phyloP scores from a whole-genome alignment of 2,113 vertebrate genomes.

The Psittacus erithacus region DNA sequence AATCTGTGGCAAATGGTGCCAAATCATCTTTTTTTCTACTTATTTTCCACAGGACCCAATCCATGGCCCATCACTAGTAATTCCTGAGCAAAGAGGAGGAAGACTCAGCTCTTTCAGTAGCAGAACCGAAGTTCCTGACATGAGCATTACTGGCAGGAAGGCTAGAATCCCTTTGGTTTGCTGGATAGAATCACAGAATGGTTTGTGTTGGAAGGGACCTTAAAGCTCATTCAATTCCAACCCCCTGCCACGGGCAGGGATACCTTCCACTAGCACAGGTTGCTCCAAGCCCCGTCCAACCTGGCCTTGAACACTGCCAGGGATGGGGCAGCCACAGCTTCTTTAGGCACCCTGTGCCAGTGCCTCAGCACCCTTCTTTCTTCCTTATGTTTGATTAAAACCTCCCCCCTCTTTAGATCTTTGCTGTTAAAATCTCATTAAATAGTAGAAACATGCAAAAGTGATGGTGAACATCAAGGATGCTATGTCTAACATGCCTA shows the following conservation, averaged over 20 bases:
- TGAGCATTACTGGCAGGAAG: background rate
- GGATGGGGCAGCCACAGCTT: background rate
- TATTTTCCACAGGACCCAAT: background rate
- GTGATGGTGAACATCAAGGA: background rate
- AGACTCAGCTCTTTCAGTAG: background rate
- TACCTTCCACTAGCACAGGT: background rate
- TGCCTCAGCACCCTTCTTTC: rapidly evolving
- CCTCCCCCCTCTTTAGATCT: background rate
- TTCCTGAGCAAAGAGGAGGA: background rate
- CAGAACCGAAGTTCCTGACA: background rate
- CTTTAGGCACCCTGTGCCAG: background rate
- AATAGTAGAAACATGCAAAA: background rate
- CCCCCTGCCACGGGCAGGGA: background rate
- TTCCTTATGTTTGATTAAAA: background rate
- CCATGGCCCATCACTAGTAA: background rate
- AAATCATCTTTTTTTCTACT: background rate
- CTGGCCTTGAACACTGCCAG: background rate
- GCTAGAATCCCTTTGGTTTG: background rate
- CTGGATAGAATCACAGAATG: background rate
- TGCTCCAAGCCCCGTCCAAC: background rate
- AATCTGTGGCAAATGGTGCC: background rate
- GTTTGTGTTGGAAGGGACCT: background rate
- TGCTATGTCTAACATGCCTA: background rate
- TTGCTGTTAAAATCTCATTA: background rate
- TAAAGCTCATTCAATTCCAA: background rate